phyloP scores from a whole-genome alignment of 1,140 invertebrate species.

The Coenobita brevimanus region DNA sequence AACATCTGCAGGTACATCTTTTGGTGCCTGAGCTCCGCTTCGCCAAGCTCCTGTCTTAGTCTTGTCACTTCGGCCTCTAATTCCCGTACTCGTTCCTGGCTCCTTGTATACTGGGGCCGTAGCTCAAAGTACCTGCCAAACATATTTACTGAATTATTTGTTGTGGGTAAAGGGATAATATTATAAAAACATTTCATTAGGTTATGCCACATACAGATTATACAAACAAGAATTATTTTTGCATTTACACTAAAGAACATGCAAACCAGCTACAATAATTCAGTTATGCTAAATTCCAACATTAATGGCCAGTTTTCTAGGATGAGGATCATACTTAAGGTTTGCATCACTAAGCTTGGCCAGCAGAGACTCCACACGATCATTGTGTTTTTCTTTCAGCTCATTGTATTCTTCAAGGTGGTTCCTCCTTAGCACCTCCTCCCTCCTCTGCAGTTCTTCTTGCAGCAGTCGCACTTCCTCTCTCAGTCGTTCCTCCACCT shows the following conservation, averaged over 20 bases:
- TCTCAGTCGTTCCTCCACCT: conserved; percentile 70
- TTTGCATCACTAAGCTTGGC: conserved; percentile 87
- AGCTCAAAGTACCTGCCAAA: conserved; percentile 73
- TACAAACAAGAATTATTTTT: not conserved
- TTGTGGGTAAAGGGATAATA: too few relatives aligned
- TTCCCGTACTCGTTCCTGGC: conserved; percentile 71
- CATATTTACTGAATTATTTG: too few relatives aligned
- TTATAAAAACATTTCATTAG: not conserved
- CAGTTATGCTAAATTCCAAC: too few relatives aligned
- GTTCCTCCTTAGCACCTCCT: conserved; percentile 68
- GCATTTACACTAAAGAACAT: too few relatives aligned
- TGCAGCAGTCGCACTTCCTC: conserved; percentile 79
- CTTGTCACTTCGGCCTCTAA: conserved; percentile 74
- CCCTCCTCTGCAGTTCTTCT: conserved; percentile 80
- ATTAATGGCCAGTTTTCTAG: too few relatives aligned
- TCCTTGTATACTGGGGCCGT: conserved; percentile 72
- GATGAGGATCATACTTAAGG: conserved; percentile 74
- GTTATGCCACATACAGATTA: not conserved
- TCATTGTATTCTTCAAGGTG: conserved; percentile 71
- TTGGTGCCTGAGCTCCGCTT: conserved; percentile 84
- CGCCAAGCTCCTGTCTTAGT: conserved; percentile 73
- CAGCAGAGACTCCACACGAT: conserved; percentile 83
- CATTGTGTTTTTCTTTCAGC: conserved; percentile 81
- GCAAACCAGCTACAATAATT: too few relatives aligned
- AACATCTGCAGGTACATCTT: conserved; percentile 87